Conservation (phyloP, 2,888 invertebrate genomes). For the Spodoptera littoralis region DNA sequence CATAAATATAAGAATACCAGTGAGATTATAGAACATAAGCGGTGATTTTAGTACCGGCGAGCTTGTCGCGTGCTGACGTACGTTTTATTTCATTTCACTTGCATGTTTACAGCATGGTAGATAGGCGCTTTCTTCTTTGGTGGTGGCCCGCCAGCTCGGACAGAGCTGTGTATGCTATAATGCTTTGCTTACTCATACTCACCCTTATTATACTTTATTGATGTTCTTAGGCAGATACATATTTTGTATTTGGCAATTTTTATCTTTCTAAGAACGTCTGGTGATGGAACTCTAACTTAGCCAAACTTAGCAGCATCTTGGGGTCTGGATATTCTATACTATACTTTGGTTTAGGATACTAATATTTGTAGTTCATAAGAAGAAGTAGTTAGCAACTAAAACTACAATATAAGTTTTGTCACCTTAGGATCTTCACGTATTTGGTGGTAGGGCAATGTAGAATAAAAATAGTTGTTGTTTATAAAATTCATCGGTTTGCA, state of each 20-base stretch:
- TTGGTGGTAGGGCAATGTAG: conserved; percentile 20
- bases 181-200: conserved; percentile 44
- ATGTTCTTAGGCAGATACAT: conserved; percentile 16
- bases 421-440: conserved; percentile 25
- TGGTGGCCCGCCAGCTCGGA: conserved; percentile 22
- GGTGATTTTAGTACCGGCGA: conserved; percentile 87
- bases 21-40: conserved; percentile 87
- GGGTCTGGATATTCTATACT: conserved; percentile 26
- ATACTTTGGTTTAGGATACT: conserved; percentile 29
- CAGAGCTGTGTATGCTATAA: conserved; percentile 35
- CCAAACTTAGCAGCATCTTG: conserved; percentile 2
- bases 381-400: background rate
- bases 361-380: conserved; percentile 16
- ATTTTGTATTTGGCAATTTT: background rate
- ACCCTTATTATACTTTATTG: conserved; percentile 8
- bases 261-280: conserved; percentile 18
- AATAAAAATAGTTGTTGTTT: conserved; percentile 3
- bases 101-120: conserved; percentile 59
- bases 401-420: background rate
- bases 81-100: conserved; percentile 80
- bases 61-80: conserved; percentile 83
- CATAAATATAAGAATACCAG: conserved; percentile 86
- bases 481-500: conserved; percentile 62
- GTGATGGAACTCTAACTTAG: conserved; percentile 6
- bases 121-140: conserved; percentile 43